Base-by-base conservation (phyloP, 92 coral and sea anemone species). In the Parazoanthus swiftii region DNA sequence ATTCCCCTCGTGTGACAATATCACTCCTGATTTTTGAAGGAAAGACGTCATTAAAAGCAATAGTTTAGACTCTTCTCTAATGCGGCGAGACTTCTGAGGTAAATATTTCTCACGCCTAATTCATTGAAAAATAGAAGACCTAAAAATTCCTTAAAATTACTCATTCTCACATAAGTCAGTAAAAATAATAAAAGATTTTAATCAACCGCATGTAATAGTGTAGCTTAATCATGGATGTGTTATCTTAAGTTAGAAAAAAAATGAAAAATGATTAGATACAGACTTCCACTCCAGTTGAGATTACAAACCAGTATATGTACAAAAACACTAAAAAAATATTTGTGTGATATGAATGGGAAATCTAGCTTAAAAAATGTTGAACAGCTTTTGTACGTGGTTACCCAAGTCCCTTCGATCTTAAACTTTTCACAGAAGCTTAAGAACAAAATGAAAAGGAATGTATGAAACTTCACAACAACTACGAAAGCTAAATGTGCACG, bases 21-120 rank as follows among this genome's bases (percentile, higher is more conserved):
- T 46, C 79, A 46, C 26, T 71, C 23, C 16, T 84, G 33, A 46
- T 11, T 43, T 71, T 39, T 38, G 67, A 44, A 48, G 77, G 50
- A 67, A 82, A 82, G 39, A 71, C 65, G 77, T 70, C 65, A 71
- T 48, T 48, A 44, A 2, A 48, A 51, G 46, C 78, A 84, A 71
- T 44, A 33, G 59, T 26, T 42, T 43, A 7, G 20, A 48, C 20
- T 39, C 71, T 8, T 82, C 66, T 81, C 48, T 82, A 82, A 4
- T 72, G 65, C 66, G 71, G 77, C 63, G 43, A 43, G 33, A 74
- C 43, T 70, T 67, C 36, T 67, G 25, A 42, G 56, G 21, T n/a
- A 18, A 29, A 44, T 42, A 8, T 67, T 84, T 84, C 78, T 44
- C 87, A 71, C 87, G 79, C 77, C 67, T 21, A 70, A 63, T 44